These are phyloP conservation scores for Hetaerina titia DNA, from an alignment of 2,888 invertebrate species.

Conservation along the genomic window DNA sequence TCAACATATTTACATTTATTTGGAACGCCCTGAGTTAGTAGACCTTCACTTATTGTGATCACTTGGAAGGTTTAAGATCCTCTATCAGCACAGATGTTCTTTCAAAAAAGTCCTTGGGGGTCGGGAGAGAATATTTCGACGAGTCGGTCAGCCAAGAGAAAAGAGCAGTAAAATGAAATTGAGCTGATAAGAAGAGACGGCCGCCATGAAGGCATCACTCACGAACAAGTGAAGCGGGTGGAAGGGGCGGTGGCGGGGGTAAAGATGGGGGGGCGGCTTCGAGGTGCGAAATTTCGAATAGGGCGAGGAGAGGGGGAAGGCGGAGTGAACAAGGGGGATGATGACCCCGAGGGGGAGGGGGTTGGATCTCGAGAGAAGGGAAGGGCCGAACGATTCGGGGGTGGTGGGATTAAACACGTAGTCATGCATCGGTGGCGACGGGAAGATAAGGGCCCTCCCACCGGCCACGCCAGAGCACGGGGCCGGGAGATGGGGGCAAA, in stretches of 20 bases:
- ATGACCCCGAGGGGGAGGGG: too few relatives aligned
- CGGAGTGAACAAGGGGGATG: too few relatives aligned
- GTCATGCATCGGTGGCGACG: too few relatives aligned
- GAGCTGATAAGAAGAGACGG: neutral
- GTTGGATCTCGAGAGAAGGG: neutral
- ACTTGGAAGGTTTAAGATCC: too few relatives aligned
- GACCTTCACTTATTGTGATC: too few relatives aligned
- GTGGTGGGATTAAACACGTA: neutral
- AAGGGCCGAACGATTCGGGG: neutral
- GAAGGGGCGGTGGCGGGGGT: neutral
- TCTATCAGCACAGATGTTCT: too few relatives aligned
- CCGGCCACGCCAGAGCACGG: neutral
- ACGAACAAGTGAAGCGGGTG: neutral
- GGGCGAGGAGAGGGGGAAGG: neutral
- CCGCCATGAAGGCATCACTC: neutral
- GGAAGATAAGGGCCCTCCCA: neutral
- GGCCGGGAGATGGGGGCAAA: neutral
- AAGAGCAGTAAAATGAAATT: neutral
- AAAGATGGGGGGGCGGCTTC: neutral
- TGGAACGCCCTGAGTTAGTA: too few relatives aligned
- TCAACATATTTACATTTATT: too few relatives aligned
- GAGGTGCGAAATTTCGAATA: too few relatives aligned
- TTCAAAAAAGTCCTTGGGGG: neutral
- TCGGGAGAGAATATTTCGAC: neutral
- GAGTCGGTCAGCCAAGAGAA: neutral